Conservation (phyloP, 2,113 vertebrate species). For the Coregonus clupeaformis region DNA sequence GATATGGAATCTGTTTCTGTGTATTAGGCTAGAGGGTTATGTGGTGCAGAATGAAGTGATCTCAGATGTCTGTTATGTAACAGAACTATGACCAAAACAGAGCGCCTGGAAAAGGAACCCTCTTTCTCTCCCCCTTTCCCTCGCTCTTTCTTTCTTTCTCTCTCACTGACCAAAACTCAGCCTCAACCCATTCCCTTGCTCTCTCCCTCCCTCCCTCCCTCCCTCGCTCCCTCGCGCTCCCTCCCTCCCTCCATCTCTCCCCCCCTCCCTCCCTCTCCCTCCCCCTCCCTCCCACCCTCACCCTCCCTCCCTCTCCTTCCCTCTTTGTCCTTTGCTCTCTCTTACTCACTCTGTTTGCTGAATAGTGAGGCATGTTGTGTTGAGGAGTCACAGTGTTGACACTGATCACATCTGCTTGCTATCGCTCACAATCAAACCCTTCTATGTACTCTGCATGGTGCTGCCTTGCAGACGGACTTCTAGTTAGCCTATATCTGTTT, state of each 20-base stretch:
- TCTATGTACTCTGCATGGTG: conserved; percentile 1
- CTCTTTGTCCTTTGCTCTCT: background rate
- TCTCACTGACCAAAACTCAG: conserved; percentile 21
- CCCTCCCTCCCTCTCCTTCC: rapidly evolving
- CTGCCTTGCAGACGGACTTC: too few relatives aligned
- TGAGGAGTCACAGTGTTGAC: background rate
- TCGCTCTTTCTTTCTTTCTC: background rate
- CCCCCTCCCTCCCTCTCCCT: too few relatives aligned
- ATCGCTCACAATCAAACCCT: conserved; percentile 30
- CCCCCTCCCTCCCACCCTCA: too few relatives aligned
- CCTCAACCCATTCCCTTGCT: conserved; percentile 9
- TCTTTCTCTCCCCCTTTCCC: conserved; percentile 10
- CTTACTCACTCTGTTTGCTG: background rate
- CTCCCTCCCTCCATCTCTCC: too few relatives aligned
- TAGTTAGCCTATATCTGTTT: too few relatives aligned
- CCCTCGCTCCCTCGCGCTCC: too few relatives aligned
- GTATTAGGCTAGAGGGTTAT: conserved; percentile 50
- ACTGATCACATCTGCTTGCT: background rate
- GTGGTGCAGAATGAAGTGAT: conserved; percentile 50
- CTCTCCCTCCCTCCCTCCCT: too few relatives aligned
- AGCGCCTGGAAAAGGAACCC: conserved; percentile 40
- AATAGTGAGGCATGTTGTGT: conserved; percentile 14
- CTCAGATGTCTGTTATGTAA: conserved; percentile 58
- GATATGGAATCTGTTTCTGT: conserved; percentile 6
- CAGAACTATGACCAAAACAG: conserved; percentile 43